Percentiles rank a stretch among this genome's conserved stretches.
These are phyloP conservation scores for Petrocephalus schoutedeni DNA, from an alignment of 2,797 vertebrate species.

Conservation along the genomic window DNA sequence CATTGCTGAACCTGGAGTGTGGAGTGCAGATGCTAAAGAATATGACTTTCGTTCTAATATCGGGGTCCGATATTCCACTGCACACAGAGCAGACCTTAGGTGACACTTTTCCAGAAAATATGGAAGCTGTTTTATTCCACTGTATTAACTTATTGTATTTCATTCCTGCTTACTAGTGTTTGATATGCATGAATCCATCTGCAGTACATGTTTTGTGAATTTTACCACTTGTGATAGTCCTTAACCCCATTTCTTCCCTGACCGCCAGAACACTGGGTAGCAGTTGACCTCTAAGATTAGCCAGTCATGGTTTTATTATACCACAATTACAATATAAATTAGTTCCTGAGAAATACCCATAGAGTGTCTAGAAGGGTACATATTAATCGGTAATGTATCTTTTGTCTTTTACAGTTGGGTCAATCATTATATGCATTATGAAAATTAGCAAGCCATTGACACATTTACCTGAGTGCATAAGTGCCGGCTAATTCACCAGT, in stretches of 20 bases:
- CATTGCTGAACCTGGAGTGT: background rate
- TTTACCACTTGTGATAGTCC: background rate
- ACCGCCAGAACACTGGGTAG: background rate
- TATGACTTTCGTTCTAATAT: background rate
- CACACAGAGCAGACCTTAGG: background rate
- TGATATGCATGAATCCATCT: background rate
- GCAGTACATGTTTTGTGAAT: background rate
- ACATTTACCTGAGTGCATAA: background rate
- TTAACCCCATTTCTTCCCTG: background rate
- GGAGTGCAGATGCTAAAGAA: background rate
- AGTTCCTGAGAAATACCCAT: background rate
- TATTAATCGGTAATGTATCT: background rate
- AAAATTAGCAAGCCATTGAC: background rate
- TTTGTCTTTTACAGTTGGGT: background rate
- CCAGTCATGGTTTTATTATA: background rate
- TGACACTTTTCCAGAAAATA: background rate
- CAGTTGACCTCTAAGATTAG: background rate
- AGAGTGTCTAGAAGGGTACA: background rate
- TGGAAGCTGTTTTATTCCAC: background rate
- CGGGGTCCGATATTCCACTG: background rate
- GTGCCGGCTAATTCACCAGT: background rate
- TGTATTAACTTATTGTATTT: background rate
- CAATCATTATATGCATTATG: background rate
- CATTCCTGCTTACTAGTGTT: background rate
- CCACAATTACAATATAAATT: background rate